phyloP scores from a whole-genome alignment of 1,140 invertebrate genomes.

The Bombus huntii region DNA sequence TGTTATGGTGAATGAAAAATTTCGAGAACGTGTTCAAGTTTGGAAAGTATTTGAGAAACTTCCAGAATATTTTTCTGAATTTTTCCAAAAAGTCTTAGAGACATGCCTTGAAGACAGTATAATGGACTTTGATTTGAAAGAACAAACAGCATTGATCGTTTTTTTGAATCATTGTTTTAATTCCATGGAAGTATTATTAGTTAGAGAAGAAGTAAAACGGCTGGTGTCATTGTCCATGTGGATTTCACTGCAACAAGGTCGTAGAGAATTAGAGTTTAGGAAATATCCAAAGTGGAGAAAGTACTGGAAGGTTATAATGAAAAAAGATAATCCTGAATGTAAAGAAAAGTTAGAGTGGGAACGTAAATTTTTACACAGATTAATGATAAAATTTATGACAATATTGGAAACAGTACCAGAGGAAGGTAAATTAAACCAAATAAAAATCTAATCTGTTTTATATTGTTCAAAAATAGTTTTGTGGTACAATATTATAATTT shows the following conservation, averaged over 20 bases:
- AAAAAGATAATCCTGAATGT: conserved; percentile 90
- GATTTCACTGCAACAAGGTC: conserved; percentile 93
- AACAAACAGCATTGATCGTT: conserved; percentile 94
- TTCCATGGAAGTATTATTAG: conserved; percentile 97
- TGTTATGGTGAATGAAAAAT: conserved; percentile 99
- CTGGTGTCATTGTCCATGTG: conserved; percentile 97
- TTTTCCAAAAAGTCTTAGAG: conserved; percentile 93
- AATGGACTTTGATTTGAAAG: conserved; percentile 85
- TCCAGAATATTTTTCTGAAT: conserved; percentile 91
- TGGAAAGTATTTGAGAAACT: conserved; percentile 95
- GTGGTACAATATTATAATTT: background rate
- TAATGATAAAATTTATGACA: conserved; percentile 96
- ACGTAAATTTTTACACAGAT: conserved; percentile 91
- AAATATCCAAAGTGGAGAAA: conserved; percentile 95
- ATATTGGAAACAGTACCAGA: conserved; percentile 90
- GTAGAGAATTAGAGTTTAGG: conserved; percentile 93
- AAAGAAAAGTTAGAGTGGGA: conserved; percentile 92
- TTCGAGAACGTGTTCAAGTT: conserved; percentile 97
- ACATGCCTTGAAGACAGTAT: conserved; percentile 86
- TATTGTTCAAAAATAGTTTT: conserved; percentile 11
- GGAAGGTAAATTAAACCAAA: conserved; percentile 82
- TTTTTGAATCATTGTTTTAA: conserved; percentile 99
- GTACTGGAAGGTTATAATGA: conserved; percentile 95
- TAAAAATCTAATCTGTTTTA: background rate
- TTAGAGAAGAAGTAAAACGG: conserved; percentile 95